Evolutionary conservation across 2,113 vertebrate genomes (phyloP), one percentile per base, ranked within the genome.

Genomic region (Tylochromis polylepis): DNA sequence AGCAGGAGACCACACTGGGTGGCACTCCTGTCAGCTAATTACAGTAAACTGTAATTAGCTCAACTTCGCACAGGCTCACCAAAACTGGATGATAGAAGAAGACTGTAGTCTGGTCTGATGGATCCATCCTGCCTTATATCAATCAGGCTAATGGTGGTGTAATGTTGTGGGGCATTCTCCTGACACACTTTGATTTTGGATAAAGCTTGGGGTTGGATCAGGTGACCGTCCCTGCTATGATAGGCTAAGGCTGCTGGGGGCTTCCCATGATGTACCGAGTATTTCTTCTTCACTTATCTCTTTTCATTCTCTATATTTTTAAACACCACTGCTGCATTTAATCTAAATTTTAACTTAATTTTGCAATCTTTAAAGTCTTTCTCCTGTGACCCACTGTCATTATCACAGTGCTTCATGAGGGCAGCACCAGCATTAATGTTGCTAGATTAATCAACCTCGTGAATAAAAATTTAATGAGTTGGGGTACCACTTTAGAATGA

Each of bases 1-100:
- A 58, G 56, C 0, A 9, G 14, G 14, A 16, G 57, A 0, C 15
- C 55, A 16, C 24, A 9, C 57, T 59, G 8, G 8, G 24, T 0
- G 1, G 1, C 57, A 53, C 24, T 29, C 57, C 24, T 59, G 24
- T 16, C 57, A 59, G 57, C 29, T 5, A 31, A 31, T 31, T 31
- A 31, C 29, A 31, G 29, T 3, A 31, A 31, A 31, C 29, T 31
- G 29, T 4, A 31, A 59, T 5, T 24, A n/a, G n/a, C n/a, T n/a
- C n/a, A n/a, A n/a, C n/a, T n/a, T n/a, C n/a, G n/a, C 57, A 53
- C 46, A 22, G 53, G 11, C 53, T 56, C 53, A 56, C 3, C n/a
- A 12, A 24, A 20, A 12, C n/a, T 22, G 20, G 55, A 12, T 0
- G 55, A 12, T 7, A 7, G 55, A 56, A 12, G 55, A n/a, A 57